Conservation (phyloP, 2,888 invertebrate genomes). For the Oasisia sp. region DNA sequence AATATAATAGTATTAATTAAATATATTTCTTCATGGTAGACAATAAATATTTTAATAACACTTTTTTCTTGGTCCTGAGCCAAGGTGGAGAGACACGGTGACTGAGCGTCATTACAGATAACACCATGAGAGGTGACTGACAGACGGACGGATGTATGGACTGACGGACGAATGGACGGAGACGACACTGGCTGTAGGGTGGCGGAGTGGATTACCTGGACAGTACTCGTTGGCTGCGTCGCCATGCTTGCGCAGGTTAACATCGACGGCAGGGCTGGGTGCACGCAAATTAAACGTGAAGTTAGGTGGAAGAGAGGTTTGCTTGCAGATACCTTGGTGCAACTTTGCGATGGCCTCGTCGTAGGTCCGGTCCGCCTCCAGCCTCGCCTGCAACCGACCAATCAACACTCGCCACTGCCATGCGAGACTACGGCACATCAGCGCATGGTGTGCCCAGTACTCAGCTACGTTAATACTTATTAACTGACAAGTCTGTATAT, state of each 20-base stretch:
- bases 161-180: not conserved
- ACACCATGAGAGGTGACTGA: not conserved
- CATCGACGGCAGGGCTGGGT: conserved; percentile 36
- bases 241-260: not conserved
- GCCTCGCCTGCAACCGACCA: not conserved
- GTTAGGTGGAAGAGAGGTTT: conserved; percentile 52
- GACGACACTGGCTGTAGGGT: not conserved
- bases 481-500: too few species aligned
- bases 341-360: conserved; percentile 25
- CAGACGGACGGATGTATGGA: too few species aligned
- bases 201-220: not conserved
- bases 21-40: not conserved
- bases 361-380: not conserved
- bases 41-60: not conserved
- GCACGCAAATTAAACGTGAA: conserved; percentile 56
- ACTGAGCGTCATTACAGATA: not conserved
- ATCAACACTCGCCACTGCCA: not conserved
- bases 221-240: not conserved
- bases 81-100: not conserved
- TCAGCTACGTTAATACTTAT: too few species aligned
- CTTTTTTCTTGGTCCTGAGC: not conserved
- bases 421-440: not conserved
- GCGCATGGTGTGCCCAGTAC: too few species aligned
- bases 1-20: not conserved
- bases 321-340: conserved; percentile 41